A percentile compares a stretch with the other conserved stretches of the same genome.
phyloP scores from a whole-genome alignment of 2,888 invertebrate species.

The Diarsia brunnea region DNA sequence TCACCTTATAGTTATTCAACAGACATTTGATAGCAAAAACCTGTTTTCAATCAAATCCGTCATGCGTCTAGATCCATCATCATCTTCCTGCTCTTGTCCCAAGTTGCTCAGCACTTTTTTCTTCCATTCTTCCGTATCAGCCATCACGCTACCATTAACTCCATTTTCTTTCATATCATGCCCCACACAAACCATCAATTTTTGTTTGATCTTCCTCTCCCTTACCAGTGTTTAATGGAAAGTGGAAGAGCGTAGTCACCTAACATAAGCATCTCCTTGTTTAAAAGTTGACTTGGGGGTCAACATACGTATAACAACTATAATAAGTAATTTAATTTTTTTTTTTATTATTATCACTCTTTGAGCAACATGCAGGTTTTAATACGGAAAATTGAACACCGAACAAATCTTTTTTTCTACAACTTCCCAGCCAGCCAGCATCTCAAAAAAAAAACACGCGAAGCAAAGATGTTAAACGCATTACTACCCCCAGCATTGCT shows the following conservation, averaged over 20 bases:
- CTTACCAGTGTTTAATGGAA: no score
- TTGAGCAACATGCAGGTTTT: background rate
- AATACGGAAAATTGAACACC: background rate
- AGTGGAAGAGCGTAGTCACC: no score
- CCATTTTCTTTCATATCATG: background rate
- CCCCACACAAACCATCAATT: background rate
- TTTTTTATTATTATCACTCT: no score
- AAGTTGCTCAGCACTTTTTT: background rate
- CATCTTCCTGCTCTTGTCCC: background rate
- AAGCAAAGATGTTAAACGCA: conserved; percentile 63
- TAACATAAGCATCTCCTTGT: no score
- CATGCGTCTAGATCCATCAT: background rate
- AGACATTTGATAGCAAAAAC: background rate
- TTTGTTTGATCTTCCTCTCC: background rate
- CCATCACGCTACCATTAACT: background rate
- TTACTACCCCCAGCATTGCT: conserved; percentile 49
- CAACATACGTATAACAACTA: no score
- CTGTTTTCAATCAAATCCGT: background rate
- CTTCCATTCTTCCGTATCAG: background rate
- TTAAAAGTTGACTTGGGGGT: no score
- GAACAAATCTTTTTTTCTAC: background rate
- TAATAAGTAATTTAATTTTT: no score
- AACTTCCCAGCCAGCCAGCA: conserved; percentile 31
- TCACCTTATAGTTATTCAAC: background rate
- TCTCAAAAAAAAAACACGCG: conserved; percentile 29